Base-by-base conservation (phyloP, 2,797 vertebrate genomes). In the Hydrolagus colliei region DNA sequence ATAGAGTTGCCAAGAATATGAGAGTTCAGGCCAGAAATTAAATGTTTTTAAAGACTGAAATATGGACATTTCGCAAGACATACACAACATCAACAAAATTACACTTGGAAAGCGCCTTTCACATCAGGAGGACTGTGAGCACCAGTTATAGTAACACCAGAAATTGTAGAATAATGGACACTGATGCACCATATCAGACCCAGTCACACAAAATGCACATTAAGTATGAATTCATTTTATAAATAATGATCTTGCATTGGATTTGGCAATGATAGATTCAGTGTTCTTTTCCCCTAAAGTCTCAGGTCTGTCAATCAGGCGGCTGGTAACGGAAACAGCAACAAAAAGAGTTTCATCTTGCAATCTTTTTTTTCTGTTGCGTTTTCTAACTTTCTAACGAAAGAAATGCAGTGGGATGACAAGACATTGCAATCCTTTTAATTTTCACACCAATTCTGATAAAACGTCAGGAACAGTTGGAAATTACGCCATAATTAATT, bases 211-310 rank as follows among this genome's bases (percentile, higher is more conserved):
- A 71, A 71, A 18, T 20, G 20, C 12, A 22, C 11, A 27, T 79
- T 59, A 79, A 62, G 27, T 79, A 14, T 65, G 61, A 79, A 27
- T 22, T 79, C 12, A 63, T 79, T 79, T 79, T 41, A 77, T n/a
- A 65, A 79, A 79, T 7, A 22, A 9, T 63, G 41, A 20, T 79
- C 13, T 20, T 12, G 10, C 11, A 52, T 52, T 52, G 0, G 41
- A 52, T 52, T 52, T 52, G 41, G 41, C 41, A 52, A 52, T 52
- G 41, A 52, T 52, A 52, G 41, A 52, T 52, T 52, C 41, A 52
- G 41, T 52, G 41, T 3, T 52, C 6, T 52, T 52, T 52, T 27
- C 27, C 27, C 41, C 41, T 52, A 52, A 52, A 52, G 6, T 52
- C 41, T 52, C 41, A 52, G 3, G 59, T 74, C 27, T 13, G 27